phyloP scores from a whole-genome alignment of 2,888 invertebrate genomes.

The Calameuta filiformis region DNA sequence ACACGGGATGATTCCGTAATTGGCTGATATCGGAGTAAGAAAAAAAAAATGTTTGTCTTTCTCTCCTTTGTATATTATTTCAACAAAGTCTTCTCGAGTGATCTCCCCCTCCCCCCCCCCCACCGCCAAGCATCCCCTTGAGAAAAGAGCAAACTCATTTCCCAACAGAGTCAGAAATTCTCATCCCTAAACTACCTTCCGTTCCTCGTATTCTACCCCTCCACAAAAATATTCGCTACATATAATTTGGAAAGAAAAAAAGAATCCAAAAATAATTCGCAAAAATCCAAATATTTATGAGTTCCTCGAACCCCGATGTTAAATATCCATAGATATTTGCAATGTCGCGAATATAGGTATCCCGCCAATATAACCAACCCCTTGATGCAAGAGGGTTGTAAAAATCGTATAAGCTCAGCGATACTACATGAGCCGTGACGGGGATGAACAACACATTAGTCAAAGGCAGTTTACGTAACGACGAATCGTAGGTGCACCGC shows the following conservation, averaged over 20 bases:
- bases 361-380: neutral
- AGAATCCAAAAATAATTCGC: neutral
- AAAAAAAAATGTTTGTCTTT: conserved; percentile 44
- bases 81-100: conserved; percentile 39
- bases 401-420: conserved; percentile 37
- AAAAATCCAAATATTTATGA: no score
- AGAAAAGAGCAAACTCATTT: conserved; percentile 48
- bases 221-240: neutral
- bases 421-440: conserved; percentile 58
- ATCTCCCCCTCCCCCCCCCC: neutral
- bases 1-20: conserved; percentile 41
- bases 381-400: conserved; percentile 34
- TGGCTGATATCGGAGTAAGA: conserved; percentile 45
- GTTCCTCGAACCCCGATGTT: neutral
- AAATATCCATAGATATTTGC: neutral
- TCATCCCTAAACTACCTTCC: neutral
- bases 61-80: conserved; percentile 44
- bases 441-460: conserved; percentile 63
- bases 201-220: neutral
- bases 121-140: conserved; percentile 14
- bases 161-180: conserved; percentile 15
- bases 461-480: conserved; percentile 53
- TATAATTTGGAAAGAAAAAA: neutral
- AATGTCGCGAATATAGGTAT: neutral
- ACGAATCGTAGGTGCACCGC: conserved; percentile 1